These are phyloP conservation scores for Patiria pectinifera DNA, from an alignment of 53 echinoderm and acorn worm species.

Conservation along the genomic window DNA sequence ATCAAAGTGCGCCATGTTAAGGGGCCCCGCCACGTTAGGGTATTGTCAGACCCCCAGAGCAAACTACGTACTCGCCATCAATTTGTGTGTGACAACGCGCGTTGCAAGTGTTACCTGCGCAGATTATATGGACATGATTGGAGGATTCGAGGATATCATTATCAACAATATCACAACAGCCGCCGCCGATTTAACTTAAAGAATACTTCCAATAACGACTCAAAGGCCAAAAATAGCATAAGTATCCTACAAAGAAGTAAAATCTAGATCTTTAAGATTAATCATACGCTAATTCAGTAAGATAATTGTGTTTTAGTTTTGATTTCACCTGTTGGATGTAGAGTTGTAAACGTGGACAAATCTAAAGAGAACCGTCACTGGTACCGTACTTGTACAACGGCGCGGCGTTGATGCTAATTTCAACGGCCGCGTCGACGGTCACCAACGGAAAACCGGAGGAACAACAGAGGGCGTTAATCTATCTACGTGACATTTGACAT, in stretches of 20 bases:
- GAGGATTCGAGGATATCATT: too few relatives aligned
- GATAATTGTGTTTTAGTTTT: not conserved
- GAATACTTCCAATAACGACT: too few relatives aligned
- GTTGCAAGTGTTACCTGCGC: too few relatives aligned
- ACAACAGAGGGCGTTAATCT: conserved; percentile 3
- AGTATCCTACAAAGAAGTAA: not conserved
- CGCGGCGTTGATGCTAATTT: not conserved
- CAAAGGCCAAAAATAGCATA: not conserved
- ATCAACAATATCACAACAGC: too few relatives aligned
- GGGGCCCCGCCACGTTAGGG: too few relatives aligned
- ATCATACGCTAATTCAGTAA: not conserved
- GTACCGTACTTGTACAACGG: conserved; percentile 17
- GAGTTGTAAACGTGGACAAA: conserved; percentile 42
- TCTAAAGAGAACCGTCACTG: not conserved
- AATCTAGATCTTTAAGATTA: too few relatives aligned
- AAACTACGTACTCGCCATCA: too few relatives aligned
- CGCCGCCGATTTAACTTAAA: too few relatives aligned
- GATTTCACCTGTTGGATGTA: conserved; percentile 9
- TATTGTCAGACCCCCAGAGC: too few relatives aligned
- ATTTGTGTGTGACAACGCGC: too few relatives aligned
- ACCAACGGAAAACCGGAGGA: not conserved
- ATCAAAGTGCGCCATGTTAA: too few relatives aligned
- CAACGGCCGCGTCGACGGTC: not conserved
- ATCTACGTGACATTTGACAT: not conserved
- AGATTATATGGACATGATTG: too few relatives aligned